phyloP scores from a whole-genome alignment of 2,113 vertebrate species.

The Chionodraco myersi region DNA sequence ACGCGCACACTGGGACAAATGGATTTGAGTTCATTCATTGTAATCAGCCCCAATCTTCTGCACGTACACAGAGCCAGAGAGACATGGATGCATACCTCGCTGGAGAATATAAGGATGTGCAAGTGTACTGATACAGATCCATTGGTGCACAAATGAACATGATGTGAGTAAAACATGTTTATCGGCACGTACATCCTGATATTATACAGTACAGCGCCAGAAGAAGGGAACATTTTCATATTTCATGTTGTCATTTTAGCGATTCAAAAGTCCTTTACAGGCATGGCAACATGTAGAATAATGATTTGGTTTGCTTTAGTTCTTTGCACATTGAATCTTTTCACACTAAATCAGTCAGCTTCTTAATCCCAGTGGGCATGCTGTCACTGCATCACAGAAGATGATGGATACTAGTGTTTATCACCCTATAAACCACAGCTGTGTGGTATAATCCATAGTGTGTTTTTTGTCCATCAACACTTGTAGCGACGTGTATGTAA shows the following conservation, averaged over 20 bases:
- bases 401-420: constrained; percentile 72
- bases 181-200: not conserved
- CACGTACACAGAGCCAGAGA: constrained; percentile 57
- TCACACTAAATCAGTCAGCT: constrained; percentile 59
- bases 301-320: constrained; percentile 1
- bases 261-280: not conserved
- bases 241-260: not conserved
- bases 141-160: constrained; percentile 10
- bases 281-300: constrained; percentile 9
- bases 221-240: not conserved
- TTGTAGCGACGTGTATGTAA: constrained; percentile 9
- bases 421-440: constrained; percentile 55
- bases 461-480: constrained; percentile 67
- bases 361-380: constrained; percentile 44
- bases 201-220: not conserved
- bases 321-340: constrained; percentile 36
- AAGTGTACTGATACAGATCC: constrained; percentile 2
- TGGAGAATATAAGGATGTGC: constrained; percentile 31
- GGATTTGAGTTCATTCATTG: constrained; percentile 39
- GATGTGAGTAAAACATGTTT: constrained; percentile 13
- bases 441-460: constrained; percentile 42
- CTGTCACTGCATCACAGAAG: constrained; percentile 59
- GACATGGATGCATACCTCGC: constrained; percentile 31
- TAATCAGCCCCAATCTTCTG: constrained; percentile 50
- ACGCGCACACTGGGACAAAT: constrained; percentile 57